Evolutionary conservation across 2,797 vertebrate species (phyloP).

Genomic region (Rhynchotus rufescens): DNA sequence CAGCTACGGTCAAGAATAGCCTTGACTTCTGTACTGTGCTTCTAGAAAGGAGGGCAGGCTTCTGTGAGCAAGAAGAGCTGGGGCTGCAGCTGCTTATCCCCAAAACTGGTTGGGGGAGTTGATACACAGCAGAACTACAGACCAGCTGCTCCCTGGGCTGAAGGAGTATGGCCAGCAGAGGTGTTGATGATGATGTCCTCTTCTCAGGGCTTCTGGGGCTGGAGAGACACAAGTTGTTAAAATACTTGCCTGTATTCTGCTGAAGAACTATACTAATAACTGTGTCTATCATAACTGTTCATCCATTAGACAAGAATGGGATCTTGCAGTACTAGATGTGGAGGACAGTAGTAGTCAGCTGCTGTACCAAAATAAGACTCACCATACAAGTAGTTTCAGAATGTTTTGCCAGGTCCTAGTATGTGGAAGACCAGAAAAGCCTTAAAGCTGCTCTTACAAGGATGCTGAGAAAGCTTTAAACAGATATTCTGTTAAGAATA

Average conservation of each 20-base stretch:
- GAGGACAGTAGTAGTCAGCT: background rate
- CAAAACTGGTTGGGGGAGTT: background rate
- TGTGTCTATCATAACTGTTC: background rate
- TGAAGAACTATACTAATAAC: background rate
- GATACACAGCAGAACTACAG: background rate
- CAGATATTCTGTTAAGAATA: background rate
- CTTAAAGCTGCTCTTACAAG: background rate
- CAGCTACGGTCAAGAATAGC: background rate
- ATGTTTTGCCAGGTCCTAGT: background rate
- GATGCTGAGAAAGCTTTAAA: background rate
- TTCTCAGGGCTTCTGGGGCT: background rate
- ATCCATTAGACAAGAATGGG: background rate
- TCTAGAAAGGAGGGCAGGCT: background rate
- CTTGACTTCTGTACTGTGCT: background rate
- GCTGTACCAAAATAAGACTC: background rate
- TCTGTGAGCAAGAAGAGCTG: background rate
- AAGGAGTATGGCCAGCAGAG: background rate
- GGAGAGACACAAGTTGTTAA: background rate
- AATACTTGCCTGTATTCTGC: background rate
- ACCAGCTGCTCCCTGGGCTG: background rate
- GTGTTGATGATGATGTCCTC: background rate
- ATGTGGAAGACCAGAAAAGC: background rate
- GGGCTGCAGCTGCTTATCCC: background rate
- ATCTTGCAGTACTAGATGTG: rapidly evolving
- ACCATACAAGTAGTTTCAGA: background rate